These are phyloP conservation scores for Athripsodes cinereus DNA, from an alignment of 2,888 invertebrate genomes.

Conservation along the genomic window DNA sequence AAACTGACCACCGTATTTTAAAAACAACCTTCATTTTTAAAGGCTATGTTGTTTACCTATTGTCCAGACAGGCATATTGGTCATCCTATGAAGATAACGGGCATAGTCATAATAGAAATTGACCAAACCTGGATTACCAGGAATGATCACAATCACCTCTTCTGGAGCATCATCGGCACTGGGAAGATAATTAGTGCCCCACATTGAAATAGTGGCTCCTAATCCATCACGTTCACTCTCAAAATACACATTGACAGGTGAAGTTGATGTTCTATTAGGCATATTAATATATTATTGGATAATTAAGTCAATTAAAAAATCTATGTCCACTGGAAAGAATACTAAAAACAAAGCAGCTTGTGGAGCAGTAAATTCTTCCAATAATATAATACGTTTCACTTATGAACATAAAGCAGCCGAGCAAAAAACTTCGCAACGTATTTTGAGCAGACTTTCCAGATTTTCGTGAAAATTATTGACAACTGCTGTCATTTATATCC, in stretches of 20 bases:
- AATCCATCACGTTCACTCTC: background rate
- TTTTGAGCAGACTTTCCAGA: too few relatives aligned
- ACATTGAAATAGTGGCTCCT: background rate
- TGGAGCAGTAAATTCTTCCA: too few relatives aligned
- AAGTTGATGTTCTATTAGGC: background rate
- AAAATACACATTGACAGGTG: background rate
- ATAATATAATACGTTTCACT: too few relatives aligned
- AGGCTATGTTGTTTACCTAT: slow-evolving; percentile 17
- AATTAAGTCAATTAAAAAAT: too few relatives aligned
- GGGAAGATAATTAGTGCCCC: background rate
- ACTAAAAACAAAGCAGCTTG: too few relatives aligned
- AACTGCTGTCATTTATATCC: too few relatives aligned
- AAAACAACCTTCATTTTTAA: too few relatives aligned
- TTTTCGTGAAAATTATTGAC: too few relatives aligned
- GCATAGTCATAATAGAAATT: slow-evolving; percentile 20
- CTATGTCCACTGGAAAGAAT: too few relatives aligned
- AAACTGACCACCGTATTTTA: background rate
- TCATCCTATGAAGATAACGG: slow-evolving; percentile 12
- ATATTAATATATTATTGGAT: too few relatives aligned
- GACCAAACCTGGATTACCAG: slow-evolving; percentile 24
- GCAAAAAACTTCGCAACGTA: too few relatives aligned
- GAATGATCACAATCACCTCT: slow-evolving; percentile 22
- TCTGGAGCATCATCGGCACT: background rate
- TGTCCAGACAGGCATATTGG: slow-evolving; percentile 22
- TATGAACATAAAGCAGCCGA: too few relatives aligned